These are phyloP conservation scores for Adela reaumurella DNA, from an alignment of 2,888 invertebrate genomes.

Conservation along the genomic window DNA sequence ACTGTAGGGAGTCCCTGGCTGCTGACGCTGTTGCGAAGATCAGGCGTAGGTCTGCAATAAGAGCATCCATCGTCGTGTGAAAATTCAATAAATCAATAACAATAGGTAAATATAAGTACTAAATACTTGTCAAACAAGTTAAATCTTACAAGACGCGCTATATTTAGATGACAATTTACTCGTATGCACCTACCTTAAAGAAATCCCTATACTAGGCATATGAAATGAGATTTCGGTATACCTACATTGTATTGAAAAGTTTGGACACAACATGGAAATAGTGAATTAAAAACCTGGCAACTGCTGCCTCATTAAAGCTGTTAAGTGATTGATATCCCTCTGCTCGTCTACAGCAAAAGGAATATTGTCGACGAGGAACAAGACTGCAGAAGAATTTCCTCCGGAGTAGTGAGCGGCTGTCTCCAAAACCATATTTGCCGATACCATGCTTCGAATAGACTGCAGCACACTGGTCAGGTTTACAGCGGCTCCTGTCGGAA, in stretches of 20 bases:
- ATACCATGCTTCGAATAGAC: slow-evolving; percentile 6
- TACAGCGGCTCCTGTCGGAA: slow-evolving; percentile 6
- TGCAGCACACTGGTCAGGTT: slow-evolving; percentile 9
- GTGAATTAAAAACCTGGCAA: slow-evolving; percentile 12
- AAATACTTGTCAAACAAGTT: neutral
- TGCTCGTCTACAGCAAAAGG: slow-evolving; percentile 9
- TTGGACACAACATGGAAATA: no score
- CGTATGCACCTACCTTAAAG: no score
- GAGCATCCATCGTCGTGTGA: neutral
- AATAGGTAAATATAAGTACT: neutral
- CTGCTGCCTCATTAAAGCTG: slow-evolving; percentile 7
- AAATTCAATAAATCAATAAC: no score
- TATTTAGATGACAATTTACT: no score
- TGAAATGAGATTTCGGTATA: no score
- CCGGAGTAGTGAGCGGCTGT: slow-evolving; percentile 10
- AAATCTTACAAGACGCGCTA: neutral
- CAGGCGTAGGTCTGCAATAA: slow-evolving; percentile 11
- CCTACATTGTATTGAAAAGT: no score
- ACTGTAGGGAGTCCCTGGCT: slow-evolving; percentile 9
- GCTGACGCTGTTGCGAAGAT: slow-evolving; percentile 11
- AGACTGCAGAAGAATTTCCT: slow-evolving; percentile 11
- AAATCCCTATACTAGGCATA: no score
- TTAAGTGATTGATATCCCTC: slow-evolving; percentile 7
- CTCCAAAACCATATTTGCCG: slow-evolving; percentile 4
- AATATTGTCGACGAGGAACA: slow-evolving; percentile 11